Evolutionary conservation across 2,113 vertebrate genomes (phyloP).

Genomic region (Mesoclemmys tuberculata): DNA sequence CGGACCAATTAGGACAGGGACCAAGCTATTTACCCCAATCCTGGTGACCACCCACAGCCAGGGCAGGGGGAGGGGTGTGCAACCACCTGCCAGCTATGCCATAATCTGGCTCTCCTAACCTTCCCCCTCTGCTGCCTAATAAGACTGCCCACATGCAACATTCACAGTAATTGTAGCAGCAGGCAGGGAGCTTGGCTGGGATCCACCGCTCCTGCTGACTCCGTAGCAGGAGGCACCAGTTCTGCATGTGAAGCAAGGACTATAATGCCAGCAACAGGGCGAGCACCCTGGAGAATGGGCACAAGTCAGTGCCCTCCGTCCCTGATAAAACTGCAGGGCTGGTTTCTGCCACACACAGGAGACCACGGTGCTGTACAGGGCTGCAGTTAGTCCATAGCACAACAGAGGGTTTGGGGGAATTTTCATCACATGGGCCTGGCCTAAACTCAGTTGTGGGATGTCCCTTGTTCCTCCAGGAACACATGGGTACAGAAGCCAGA

Average conservation of each 20-base stretch:
- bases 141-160: conserved; percentile 20
- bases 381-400: neutral
- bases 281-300: neutral
- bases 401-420: neutral
- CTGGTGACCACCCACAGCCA: conserved; percentile 83
- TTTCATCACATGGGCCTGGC: neutral
- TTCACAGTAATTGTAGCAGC: conserved; percentile 15
- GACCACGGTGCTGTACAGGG: too few species aligned
- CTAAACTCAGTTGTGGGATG: neutral
- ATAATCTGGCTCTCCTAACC: conserved; percentile 68
- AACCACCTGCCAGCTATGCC: conserved; percentile 81
- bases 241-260: neutral
- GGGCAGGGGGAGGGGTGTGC: neutral
- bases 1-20: conserved; percentile 82
- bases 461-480: neutral
- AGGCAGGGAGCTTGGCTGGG: neutral
- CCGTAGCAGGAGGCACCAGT: neutral
- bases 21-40: conserved; percentile 72
- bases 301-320: neutral
- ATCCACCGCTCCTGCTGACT: neutral
- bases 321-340: rapidly evolving
- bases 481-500: neutral
- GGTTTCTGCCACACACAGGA: rapidly evolving
- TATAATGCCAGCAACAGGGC: neutral
- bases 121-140: conserved; percentile 72